These are phyloP conservation scores for Cephalopholis sonnerati DNA, from an alignment of 2,113 vertebrate genomes.

Conservation along the genomic window DNA sequence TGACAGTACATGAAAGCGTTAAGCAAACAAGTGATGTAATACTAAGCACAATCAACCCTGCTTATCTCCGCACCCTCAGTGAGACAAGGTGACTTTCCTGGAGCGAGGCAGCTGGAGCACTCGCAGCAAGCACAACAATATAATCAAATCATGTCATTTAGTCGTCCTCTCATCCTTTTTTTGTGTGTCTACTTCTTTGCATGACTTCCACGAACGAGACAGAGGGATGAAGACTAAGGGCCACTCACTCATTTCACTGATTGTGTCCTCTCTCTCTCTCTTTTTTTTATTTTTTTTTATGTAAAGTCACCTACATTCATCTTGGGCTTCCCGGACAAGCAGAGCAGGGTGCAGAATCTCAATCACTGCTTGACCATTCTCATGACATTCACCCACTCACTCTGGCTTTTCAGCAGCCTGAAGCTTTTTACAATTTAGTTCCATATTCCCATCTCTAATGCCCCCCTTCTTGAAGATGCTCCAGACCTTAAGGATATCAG, in stretches of 20 bases:
- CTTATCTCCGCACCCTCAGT: not conserved
- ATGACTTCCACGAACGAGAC: constrained; percentile 27
- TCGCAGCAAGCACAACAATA: constrained; percentile 49
- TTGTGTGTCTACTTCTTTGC: constrained; percentile 30
- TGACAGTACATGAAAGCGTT: constrained; percentile 22
- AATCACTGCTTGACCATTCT: constrained; percentile 53
- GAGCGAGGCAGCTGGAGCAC: constrained; percentile 19
- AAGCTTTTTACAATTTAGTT: constrained; percentile 34
- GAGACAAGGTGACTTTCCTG: constrained; percentile 76
- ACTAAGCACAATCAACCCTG: not conserved
- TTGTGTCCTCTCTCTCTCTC: constrained; percentile 23
- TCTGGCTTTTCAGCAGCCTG: constrained; percentile 17
- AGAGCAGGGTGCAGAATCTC: constrained; percentile 51
- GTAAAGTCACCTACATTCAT: constrained; percentile 64
- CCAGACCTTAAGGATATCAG: constrained; percentile 28
- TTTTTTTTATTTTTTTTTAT: not conserved
- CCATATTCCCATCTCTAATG: not conserved
- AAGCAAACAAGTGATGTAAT: constrained; percentile 50
- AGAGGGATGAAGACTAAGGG: constrained; percentile 2
- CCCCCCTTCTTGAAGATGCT: constrained; percentile 25
- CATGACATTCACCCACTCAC: constrained; percentile 35
- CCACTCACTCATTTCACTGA: constrained; percentile 37
- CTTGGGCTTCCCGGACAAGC: constrained; percentile 36
- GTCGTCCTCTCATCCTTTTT: constrained; percentile 4
- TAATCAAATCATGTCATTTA: constrained; percentile 73